Percentiles rank a stretch among this genome's conserved stretches.
Conservation (phyloP, 2,797 vertebrate genomes). For the Acrossocheilus fasciatus region DNA sequence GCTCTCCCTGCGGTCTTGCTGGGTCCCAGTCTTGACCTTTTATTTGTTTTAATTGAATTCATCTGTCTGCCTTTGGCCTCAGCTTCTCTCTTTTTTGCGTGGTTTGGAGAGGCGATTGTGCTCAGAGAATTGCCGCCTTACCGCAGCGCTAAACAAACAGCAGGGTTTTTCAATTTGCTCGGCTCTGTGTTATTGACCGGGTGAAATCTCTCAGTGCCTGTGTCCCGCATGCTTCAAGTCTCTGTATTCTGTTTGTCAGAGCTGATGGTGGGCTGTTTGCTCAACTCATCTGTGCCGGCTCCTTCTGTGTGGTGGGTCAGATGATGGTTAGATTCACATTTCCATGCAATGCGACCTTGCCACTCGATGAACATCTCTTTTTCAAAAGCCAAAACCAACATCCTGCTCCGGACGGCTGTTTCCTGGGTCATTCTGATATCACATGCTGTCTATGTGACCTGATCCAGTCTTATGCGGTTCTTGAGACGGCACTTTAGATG, state of each 20-base stretch:
- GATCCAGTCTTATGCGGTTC: conserved; percentile 56
- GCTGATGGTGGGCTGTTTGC: conserved; percentile 29
- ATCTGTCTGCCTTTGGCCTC: conserved; percentile 51
- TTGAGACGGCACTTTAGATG: conserved; percentile 46
- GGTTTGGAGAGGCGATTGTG: conserved; percentile 58
- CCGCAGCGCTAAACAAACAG: conserved; percentile 65
- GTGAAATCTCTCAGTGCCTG: conserved; percentile 36
- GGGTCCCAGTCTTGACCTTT: conserved; percentile 67
- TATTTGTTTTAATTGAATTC: conserved; percentile 71
- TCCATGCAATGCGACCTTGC: conserved; percentile 41
- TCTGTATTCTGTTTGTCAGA: conserved; percentile 20
- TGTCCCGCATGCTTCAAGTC: conserved; percentile 35
- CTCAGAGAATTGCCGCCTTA: conserved; percentile 61
- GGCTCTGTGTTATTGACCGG: conserved; percentile 61
- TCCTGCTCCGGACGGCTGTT: conserved; percentile 15
- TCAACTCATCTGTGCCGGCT: background rate
- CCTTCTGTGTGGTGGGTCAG: conserved; percentile 40
- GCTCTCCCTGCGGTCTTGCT: conserved; percentile 30
- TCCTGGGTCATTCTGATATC: conserved; percentile 40
- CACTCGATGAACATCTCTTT: conserved; percentile 26
- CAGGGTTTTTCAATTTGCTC: conserved; percentile 64
- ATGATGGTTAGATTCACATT: conserved; percentile 47
- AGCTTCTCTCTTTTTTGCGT: conserved; percentile 30
- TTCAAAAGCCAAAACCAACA: conserved; percentile 43
- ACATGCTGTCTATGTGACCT: conserved; percentile 37